Base-by-base conservation (phyloP, 2,113 vertebrate genomes). In the Labeo rohita region DNA sequence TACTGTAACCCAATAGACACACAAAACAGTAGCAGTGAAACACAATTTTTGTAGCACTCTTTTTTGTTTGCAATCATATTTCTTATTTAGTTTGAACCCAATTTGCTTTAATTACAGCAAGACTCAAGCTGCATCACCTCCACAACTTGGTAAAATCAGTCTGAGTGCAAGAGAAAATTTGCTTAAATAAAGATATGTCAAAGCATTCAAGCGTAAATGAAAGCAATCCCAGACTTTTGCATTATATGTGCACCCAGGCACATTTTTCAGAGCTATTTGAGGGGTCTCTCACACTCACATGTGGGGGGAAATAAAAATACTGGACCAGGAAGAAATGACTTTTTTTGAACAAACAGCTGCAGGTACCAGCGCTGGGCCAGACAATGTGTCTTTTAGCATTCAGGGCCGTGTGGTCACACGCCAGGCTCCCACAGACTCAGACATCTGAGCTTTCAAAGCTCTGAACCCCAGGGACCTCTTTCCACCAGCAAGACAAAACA, bases 371-470 rank as follows among this genome's bases (percentile, higher is more conserved):
- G 11, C 74, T 21, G 39, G 15, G 50, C 52, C 76, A 73, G 49
- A 88, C 87, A 88, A 89, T 88, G 84, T 83, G 65, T 81, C 65
- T 87, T 72, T 83, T n/a, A 78, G 54, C 15, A 23, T 82, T 47
- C 18, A 70, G 72, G 65, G 43, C 2, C 5, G 28, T 52, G 80
- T 70, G 80, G 28, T 54, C 76, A 78, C 74, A 80, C 11, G 6
- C 15, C 43, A 85, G 80, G 52, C 74, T 76, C 70, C 66, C 76
- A 73, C 73, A 36, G 80, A 79, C 79, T 52, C 21, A 74, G 65
- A 87, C 84, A 87, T 77, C 68, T 43, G 83, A 86, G 34, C 70
- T 77, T 80, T 66, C 56, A 70, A 68, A 76, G 15, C 39, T 56
- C 56, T 61, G 36, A 65, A 80, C 80, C 61, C 79, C 28, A 23